phyloP scores from a whole-genome alignment of 2,888 invertebrate genomes.

The Drosophila bunnanda region DNA sequence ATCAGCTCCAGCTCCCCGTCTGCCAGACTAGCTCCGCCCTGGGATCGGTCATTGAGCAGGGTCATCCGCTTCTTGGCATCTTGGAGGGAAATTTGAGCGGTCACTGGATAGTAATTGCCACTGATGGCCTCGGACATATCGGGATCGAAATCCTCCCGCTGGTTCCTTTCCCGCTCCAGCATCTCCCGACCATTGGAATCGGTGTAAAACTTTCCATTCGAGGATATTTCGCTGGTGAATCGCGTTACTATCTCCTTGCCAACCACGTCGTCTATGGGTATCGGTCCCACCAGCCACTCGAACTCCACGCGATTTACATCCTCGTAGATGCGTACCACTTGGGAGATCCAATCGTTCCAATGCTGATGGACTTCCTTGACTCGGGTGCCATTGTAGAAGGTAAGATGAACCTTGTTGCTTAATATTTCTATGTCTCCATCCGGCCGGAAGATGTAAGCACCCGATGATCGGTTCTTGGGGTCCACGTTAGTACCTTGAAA shows the following conservation, averaged over 20 bases:
- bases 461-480: conserved; percentile 90
- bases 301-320: conserved; percentile 87
- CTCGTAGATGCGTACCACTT: conserved; percentile 89
- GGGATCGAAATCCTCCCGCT: conserved; percentile 86
- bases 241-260: conserved; percentile 93
- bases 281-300: conserved; percentile 92
- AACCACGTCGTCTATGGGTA: conserved; percentile 87
- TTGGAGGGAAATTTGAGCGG: conserved; percentile 90
- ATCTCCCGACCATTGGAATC: conserved; percentile 97
- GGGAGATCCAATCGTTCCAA: conserved; percentile 89
- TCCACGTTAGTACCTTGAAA: conserved; percentile 87
- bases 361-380: conserved; percentile 88
- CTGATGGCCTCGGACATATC: conserved; percentile 88
- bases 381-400: conserved; percentile 86
- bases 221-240: conserved; percentile 88
- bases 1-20: conserved; percentile 93
- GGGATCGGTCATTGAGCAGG: conserved; percentile 90
- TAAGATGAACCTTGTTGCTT: conserved; percentile 64
- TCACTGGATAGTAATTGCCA: conserved; percentile 97
- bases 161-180: conserved; percentile 87
- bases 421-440: conserved; percentile 81
- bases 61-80: conserved; percentile 85
- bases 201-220: conserved; percentile 91
- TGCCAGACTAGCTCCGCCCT: conserved; percentile 91
- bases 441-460: conserved; percentile 96